Evolutionary conservation across 30 jellyfish, hydroid and myxozoan genomes (phyloP).

Genomic region (Turritopsis dohrnii): DNA sequence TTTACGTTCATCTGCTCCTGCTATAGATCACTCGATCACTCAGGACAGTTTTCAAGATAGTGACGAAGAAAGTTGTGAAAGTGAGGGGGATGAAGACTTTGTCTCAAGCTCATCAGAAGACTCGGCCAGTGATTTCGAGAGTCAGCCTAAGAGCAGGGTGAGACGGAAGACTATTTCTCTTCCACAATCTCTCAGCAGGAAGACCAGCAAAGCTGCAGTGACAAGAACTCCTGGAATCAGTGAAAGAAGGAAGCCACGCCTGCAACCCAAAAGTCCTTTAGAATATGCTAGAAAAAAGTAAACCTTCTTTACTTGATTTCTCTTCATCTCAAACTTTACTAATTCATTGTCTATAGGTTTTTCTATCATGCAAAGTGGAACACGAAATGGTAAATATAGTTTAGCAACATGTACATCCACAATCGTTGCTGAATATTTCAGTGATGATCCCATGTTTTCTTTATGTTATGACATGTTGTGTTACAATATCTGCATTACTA

Average conservation of each 20-base stretch:
- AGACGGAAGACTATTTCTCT: background rate
- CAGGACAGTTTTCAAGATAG: background rate
- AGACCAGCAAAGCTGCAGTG: background rate
- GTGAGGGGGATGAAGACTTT: constrained; percentile 18
- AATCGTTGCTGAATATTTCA: no score
- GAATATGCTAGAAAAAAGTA: constrained; percentile 77
- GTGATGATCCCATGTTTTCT: no score
- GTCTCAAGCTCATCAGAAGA: constrained; percentile 12
- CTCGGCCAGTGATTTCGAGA: constrained; percentile 9
- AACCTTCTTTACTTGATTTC: background rate
- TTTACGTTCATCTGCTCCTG: background rate
- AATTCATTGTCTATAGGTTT: background rate
- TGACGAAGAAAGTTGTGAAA: constrained; percentile 10
- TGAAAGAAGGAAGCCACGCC: constrained; percentile 49
- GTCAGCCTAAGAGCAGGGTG: background rate
- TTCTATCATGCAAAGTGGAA: background rate
- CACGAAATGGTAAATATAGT: no score
- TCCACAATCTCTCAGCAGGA: background rate
- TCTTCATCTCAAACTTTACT: background rate
- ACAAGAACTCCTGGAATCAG: constrained; percentile 46
- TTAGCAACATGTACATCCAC: no score
- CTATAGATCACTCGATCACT: background rate
- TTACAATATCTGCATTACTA: no score
- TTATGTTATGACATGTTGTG: no score
- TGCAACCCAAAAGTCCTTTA: constrained; percentile 58